Base-by-base conservation (phyloP, 2,797 vertebrate genomes). In the Spinus olivaceus region DNA sequence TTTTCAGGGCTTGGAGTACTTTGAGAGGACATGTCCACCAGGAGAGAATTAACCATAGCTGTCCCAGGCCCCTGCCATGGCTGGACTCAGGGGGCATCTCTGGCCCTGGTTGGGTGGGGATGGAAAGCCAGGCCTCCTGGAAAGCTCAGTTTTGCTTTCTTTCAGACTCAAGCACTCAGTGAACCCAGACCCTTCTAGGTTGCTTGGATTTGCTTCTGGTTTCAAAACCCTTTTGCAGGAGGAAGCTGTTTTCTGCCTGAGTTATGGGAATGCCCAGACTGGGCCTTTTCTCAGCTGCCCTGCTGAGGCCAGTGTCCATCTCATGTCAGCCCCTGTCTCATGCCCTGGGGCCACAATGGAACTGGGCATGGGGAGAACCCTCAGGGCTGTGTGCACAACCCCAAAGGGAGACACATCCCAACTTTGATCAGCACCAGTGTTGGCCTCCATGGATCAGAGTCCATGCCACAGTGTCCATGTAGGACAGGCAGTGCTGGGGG, bases 381-480 rank as follows among this genome's bases (percentile, higher is more conserved):
- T 0, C 2, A 3, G 70, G 22, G 15, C 4, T 70, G 22, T 5
- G 12, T n/a, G 41, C 42, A 84, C 1, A 3, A 54, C 27, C 56
- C 70, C 33, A 8, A 9, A 65, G 14, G 35, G 14, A 53, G 14
- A 53, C 79, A 44, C 1, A 0, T 30, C 41, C 61, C 9, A 9
- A 0, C 18, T 78, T 17, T 24, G 32, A 32, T 41, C 56, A 61
- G 30, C 67, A 70, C 4, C 51, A 61, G n/a, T 2, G 12, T 65
- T 14, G n/a, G 46, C 27, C 5, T 16, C 56, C 2, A 0, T 1
- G 9, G 33, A 64, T 47, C 22, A 14, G 76, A 70, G 32, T 50
- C 54, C 13, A 2, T 14, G 20, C 39, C 13, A 3, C 0, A 0
- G 24, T 63, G 63, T 25, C 1, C 2, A 23, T 10, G 47, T 51